Evolutionary conservation across 2,888 invertebrate species (phyloP).

Genomic region (Lampropteryx suffumata): DNA sequence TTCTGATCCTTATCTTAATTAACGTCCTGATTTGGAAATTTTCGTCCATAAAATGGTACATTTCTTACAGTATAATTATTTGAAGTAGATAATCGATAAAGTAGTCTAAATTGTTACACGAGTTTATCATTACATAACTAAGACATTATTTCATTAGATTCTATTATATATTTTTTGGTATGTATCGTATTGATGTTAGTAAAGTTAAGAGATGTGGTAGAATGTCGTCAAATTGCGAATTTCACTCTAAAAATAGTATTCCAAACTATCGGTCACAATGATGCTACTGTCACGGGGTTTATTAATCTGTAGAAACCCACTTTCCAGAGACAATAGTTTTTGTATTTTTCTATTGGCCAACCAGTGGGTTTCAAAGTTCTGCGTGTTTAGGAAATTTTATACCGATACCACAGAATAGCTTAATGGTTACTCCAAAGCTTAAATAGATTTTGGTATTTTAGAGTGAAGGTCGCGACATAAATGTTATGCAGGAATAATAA

Average conservation of each 20-base stretch:
- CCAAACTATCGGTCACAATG: background rate
- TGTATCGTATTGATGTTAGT: conserved; percentile 50
- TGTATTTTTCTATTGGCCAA: too few species aligned
- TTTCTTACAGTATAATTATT: conserved; percentile 19
- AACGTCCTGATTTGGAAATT: conserved; percentile 31
- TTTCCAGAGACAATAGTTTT: too few species aligned
- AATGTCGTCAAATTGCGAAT: conserved; percentile 46
- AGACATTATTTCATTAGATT: conserved; percentile 48
- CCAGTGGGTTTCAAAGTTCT: too few species aligned
- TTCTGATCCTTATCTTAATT: conserved; percentile 8
- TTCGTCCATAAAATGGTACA: conserved; percentile 35
- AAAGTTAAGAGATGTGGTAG: conserved; percentile 30
- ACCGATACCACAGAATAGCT: too few species aligned
- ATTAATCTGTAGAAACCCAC: too few species aligned
- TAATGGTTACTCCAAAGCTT: too few species aligned
- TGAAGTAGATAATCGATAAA: too few species aligned
- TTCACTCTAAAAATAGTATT: conserved; percentile 35
- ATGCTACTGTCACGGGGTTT: too few species aligned
- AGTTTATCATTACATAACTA: conserved; percentile 24
- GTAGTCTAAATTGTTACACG: conserved; percentile 38
- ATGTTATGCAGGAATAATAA: conserved; percentile 40
- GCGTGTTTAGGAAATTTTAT: too few species aligned
- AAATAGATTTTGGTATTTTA: background rate
- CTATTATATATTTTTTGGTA: conserved; percentile 50
- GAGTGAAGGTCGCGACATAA: conserved; percentile 42